Percentiles rank a stretch among this genome's conserved stretches.
These are phyloP conservation scores for Ridgeia piscesae DNA, from an alignment of 1,140 invertebrate genomes.

Conservation along the genomic window DNA sequence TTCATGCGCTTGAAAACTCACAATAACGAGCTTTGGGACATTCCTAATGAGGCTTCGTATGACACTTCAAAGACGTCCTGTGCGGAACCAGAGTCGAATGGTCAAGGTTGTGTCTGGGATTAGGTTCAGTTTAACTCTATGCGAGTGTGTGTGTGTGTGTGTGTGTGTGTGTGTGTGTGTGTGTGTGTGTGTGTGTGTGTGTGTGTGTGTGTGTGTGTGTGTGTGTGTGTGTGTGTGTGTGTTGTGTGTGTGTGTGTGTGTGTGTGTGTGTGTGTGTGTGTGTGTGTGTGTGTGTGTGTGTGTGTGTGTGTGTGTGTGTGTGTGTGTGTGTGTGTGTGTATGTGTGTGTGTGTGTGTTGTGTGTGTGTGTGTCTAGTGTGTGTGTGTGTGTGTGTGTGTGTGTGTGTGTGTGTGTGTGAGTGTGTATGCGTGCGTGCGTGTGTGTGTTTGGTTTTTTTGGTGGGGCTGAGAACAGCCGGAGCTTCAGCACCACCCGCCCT, in stretches of 20 bases:
- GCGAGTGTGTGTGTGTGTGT: not conserved
- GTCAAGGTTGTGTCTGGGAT: not conserved
- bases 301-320: constrained; percentile 19
- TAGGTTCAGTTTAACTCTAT: not conserved
- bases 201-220: constrained; percentile 18
- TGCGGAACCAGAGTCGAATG: not conserved
- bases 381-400: constrained; percentile 13
- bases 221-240: constrained; percentile 15
- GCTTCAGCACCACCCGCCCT: too few species aligned
- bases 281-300: constrained; percentile 20
- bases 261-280: constrained; percentile 15
- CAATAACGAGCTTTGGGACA: not conserved
- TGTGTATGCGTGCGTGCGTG: not conserved
- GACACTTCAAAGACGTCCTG: not conserved
- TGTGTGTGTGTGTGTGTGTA: constrained; percentile 16
- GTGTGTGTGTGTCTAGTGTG: constrained; percentile 11
- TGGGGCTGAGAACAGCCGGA: too few species aligned
- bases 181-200: constrained; percentile 18
- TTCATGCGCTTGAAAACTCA: too few species aligned
- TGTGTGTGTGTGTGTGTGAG: constrained; percentile 10
- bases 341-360: constrained; percentile 18
- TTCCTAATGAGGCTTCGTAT: not conserved
- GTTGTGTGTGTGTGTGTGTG: constrained; percentile 20
- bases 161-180: constrained; percentile 15
- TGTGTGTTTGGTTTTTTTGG: not conserved